phyloP scores from a whole-genome alignment of 2,113 vertebrate genomes.

The Oreochromis tanganicae region DNA sequence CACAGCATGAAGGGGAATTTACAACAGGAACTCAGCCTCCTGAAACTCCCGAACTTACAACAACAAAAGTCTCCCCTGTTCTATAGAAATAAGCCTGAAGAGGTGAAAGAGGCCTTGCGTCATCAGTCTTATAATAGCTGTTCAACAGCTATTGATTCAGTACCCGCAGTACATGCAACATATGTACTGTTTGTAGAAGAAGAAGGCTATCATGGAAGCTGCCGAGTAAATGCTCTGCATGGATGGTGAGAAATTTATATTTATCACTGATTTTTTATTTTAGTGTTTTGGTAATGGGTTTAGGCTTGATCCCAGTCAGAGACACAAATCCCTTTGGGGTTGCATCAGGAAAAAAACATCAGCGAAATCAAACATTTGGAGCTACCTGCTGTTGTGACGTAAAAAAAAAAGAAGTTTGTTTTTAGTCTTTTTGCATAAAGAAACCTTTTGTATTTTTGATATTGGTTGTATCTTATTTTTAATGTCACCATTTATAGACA shows the following conservation, averaged over 20 bases:
- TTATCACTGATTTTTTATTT: background rate
- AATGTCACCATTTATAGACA: background rate
- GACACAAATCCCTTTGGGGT: background rate
- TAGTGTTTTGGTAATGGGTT: background rate
- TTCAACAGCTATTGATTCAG: background rate
- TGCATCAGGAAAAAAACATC: background rate
- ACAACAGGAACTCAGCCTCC: slow-evolving; percentile 51
- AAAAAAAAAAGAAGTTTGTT: background rate
- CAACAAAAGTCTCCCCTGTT: slow-evolving; percentile 20
- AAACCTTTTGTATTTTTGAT: background rate
- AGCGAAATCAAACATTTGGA: background rate
- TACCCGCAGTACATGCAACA: background rate
- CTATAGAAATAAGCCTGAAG: background rate
- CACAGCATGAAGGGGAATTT: slow-evolving; percentile 45
- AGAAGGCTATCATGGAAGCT: background rate
- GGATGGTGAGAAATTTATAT: background rate
- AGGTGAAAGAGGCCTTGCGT: background rate
- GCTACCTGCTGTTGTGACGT: background rate
- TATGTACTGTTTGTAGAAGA: background rate
- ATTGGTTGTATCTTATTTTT: background rate
- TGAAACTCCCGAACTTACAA: slow-evolving; percentile 27
- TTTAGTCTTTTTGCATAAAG: background rate
- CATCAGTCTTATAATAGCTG: background rate
- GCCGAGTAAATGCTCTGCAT: background rate
- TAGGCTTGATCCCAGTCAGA: background rate